Percentiles rank a stretch among this genome's conserved stretches.
Evolutionary conservation across 2,888 invertebrate genomes (phyloP).

Genomic region (Conistra vaccinii): DNA sequence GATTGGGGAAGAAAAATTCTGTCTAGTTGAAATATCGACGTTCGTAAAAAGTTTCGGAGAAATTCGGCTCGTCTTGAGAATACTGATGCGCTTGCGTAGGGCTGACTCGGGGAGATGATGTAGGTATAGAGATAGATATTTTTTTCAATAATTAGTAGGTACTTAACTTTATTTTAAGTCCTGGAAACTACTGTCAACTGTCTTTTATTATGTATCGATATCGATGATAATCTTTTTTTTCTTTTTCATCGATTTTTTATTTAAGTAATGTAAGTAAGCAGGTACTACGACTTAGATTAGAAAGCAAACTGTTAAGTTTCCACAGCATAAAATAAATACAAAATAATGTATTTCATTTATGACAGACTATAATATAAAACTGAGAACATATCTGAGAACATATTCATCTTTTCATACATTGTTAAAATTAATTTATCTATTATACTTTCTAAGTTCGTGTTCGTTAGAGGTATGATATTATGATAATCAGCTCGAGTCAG

Average conservation of each 20-base stretch:
- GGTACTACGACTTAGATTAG: background rate
- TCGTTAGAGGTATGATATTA: background rate
- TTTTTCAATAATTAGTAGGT: background rate
- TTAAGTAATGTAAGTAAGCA: background rate
- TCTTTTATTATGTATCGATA: background rate
- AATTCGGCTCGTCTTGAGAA: conserved; percentile 54
- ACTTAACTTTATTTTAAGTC: background rate
- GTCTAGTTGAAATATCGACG: conserved; percentile 81
- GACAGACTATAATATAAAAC: background rate
- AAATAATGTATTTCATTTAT: background rate
- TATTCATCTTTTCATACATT: background rate
- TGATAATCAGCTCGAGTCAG: background rate
- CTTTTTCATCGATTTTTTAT: background rate
- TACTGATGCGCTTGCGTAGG: conserved; percentile 59
- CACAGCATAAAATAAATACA: background rate
- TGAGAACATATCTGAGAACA: background rate
- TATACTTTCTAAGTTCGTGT: background rate
- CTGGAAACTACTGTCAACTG: background rate
- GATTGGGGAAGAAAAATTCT: conserved; percentile 70
- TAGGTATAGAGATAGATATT: background rate
- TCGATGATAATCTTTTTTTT: background rate
- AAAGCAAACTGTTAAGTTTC: background rate
- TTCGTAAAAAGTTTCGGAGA: conserved; percentile 65
- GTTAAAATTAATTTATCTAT: background rate
- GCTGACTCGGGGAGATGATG: conserved; percentile 22